Base-by-base conservation (phyloP, 1,140 invertebrate species). In the Doryteuthis pealeii region DNA sequence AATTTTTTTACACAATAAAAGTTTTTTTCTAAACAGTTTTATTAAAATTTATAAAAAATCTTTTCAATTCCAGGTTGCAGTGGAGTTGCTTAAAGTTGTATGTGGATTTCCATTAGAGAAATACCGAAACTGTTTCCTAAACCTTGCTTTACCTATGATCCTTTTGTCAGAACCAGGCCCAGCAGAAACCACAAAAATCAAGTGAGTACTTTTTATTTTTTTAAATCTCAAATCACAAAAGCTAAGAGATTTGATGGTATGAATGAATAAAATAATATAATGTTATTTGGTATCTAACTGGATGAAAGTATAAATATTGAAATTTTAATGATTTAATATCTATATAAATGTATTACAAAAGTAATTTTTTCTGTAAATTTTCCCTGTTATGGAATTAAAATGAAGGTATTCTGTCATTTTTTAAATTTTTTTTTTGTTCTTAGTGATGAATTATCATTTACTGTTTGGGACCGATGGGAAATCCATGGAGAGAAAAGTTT, bases 391-490 rank as follows among this genome's bases (percentile, higher is more conserved):
- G n/a, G n/a, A n/a, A n/a, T n/a, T n/a, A n/a, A n/a, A n/a, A n/a
- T n/a, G n/a, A n/a, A n/a, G n/a, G n/a, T n/a, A n/a, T n/a, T n/a
- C n/a, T n/a, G n/a, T n/a, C n/a, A n/a, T n/a, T n/a, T n/a, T n/a
- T n/a, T n/a, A n/a, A n/a, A n/a, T 40, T 40, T 3, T 40, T 40
- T 62, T 28, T 70, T 49, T n/a, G n/a, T n/a, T 82, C 77, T 31
- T 72, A 86, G 85, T 69, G 84, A 87, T 76, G 85, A 85, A 2
- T 65, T 88, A 45, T 75, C 75, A 26, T 84, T 85, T 30, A 87
- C 83, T 15, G 79, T 85, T 65, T 89, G 88, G 88, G 88, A 89
- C 72, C 80, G 82, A 78, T 89, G 87, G 87, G 83, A 83, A 40
- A 77, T 89, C 1, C 45, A 78, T 31, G 88, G 88, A 22, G 77